These are phyloP conservation scores for Porites divaricata DNA, from an alignment of 92 coral and sea anemone genomes.

Conservation along the genomic window DNA sequence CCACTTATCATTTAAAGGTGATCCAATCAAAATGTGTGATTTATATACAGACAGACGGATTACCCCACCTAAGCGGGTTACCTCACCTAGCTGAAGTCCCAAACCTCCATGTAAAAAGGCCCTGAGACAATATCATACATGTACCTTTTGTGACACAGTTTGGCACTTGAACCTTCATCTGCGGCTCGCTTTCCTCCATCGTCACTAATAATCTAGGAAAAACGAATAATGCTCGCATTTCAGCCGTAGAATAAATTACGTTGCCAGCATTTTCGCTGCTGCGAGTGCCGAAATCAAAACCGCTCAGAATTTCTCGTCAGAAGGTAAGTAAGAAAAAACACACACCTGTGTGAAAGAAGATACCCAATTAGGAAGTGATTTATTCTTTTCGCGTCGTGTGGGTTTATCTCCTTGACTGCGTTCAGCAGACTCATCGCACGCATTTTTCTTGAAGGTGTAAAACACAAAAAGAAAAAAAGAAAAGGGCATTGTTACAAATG, in stretches of 20 bases:
- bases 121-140: not conserved
- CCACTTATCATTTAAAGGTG: no score
- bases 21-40: no score
- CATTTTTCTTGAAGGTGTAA: not conserved
- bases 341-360: slow-evolving; percentile 20
- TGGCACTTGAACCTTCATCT: not conserved
- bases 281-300: no score
- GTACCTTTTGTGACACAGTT: slow-evolving; percentile 17
- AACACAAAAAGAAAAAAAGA: not conserved
- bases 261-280: no score
- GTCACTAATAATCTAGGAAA: not conserved
- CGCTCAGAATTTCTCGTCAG: no score
- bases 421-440: not conserved
- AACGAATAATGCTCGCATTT: not conserved
- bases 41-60: no score
- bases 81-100: no score
- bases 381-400: not conserved
- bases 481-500: not conserved
- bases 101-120: no score
- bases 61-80: no score
- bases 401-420: not conserved
- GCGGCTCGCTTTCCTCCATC: slow-evolving; percentile 9
- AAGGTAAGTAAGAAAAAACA: not conserved
- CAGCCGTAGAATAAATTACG: no score
- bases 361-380: slow-evolving; percentile 30